Evolutionary conservation across 2,113 vertebrate species (phyloP).

Genomic region (Steatornis caripensis): DNA sequence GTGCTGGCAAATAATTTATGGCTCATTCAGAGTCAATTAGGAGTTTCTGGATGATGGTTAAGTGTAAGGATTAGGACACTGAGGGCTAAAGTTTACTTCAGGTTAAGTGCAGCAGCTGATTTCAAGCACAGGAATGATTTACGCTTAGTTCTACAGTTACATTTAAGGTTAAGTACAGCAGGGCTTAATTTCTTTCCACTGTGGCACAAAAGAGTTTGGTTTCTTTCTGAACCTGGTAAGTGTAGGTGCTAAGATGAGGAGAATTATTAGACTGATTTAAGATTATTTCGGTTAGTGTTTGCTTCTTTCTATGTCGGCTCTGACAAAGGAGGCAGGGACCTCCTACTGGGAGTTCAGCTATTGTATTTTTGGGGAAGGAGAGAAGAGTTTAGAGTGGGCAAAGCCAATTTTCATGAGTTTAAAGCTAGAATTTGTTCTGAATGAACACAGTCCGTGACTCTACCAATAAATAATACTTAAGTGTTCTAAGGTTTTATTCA

Average conservation of each 20-base stretch:
- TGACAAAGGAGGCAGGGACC: neutral
- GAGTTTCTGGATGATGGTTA: neutral
- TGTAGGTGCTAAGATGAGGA: neutral
- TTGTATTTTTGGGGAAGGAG: neutral
- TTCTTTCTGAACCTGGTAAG: neutral
- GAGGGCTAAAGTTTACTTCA: neutral
- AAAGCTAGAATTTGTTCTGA: neutral
- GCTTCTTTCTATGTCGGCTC: neutral
- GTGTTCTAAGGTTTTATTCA: neutral
- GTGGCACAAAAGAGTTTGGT: neutral
- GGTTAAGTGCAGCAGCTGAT: neutral
- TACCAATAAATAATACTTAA: neutral
- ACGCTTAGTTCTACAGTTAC: neutral
- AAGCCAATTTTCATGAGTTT: neutral
- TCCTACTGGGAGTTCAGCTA: neutral
- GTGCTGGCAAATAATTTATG: neutral
- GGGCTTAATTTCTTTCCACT: neutral
- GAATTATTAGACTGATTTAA: neutral
- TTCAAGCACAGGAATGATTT: neutral
- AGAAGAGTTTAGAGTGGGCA: neutral
- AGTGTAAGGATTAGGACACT: neutral
- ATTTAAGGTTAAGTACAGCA: neutral
- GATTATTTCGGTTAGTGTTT: neutral
- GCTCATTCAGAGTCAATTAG: neutral
- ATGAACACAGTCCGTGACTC: neutral